Base-by-base conservation (phyloP, 2,888 invertebrate genomes). In the Palloptera scutellata region DNA sequence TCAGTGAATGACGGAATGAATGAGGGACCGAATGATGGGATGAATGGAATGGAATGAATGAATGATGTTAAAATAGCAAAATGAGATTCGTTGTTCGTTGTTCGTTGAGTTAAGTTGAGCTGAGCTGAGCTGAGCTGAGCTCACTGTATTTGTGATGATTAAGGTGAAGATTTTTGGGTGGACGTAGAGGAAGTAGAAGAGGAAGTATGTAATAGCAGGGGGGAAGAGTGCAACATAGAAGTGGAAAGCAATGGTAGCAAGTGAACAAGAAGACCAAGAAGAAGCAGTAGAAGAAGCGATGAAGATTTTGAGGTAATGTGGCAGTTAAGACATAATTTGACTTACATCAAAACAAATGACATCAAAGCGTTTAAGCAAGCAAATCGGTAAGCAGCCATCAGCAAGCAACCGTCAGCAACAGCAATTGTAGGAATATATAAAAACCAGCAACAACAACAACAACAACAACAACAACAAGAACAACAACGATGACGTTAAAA, bases 251-350 rank as follows among this genome's bases (percentile, higher is more conserved):
- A 13, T 48, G 6, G n/a, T n/a, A n/a, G 15, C 4, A 48, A 8
- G 4, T 4, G 15, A 15, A 8, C 13, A 48, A 48, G 15, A 48
- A 48, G 51, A 15, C 1, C 4, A 15, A 48, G 8, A 48, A n/a
- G 15, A 30, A 30, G 6, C 2, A 30, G 30, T 4, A n/a, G 51
- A n/a, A 15, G 51, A 15, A 15, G 15, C 45, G 10, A 45, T 45
- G 10, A 45, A 45, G 30, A 4, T 30, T 30, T 30, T 2, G 30
- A 30, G 30, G 30, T 30, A 30, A 54, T 54, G 54, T 54, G 54
- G 19, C 54, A 54, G 54, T 54, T 54, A 54, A 54, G 54, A 54
- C 54, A 54, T 54, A 17, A 54, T 54, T 54, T 20, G 54, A 54
- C 54, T 54, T 20, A 54, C 54, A 54, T 54, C 54, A 54, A 53